Evolutionary conservation across 2,888 invertebrate genomes (phyloP).

Genomic region (Alviniconcha strummeri): DNA sequence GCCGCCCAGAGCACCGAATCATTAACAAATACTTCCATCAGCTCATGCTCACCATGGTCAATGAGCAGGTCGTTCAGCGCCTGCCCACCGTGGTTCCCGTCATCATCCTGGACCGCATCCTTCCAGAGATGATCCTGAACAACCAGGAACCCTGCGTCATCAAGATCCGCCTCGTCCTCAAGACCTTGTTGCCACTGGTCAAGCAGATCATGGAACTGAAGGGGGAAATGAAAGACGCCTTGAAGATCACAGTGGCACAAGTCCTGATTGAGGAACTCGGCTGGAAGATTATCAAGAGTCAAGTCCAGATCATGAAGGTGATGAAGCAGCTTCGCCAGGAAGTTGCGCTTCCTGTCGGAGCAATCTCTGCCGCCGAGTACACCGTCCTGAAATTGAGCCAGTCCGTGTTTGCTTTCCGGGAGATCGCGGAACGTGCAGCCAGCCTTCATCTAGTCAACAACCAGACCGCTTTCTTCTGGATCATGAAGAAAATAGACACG

Average conservation of each 20-base stretch:
- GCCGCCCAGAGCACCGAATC: not conserved
- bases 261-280: not conserved
- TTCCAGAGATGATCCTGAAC: conserved; percentile 15
- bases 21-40: not conserved
- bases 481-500: not conserved
- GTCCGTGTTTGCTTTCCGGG: not conserved
- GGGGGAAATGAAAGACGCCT: not conserved
- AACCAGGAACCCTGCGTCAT: not conserved
- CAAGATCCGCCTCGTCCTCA: not conserved
- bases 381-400: not conserved
- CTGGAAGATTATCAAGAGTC: not conserved
- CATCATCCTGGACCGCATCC: conserved; percentile 15
- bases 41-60: not conserved
- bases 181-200: conserved; percentile 10
- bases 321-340: not conserved
- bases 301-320: not conserved
- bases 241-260: not conserved
- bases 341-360: not conserved
- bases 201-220: not conserved
- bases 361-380: not conserved
- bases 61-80: not conserved
- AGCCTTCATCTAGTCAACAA: conserved; percentile 37
- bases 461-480: conserved; percentile 32
- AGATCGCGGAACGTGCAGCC: conserved; percentile 34
- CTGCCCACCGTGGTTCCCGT: conserved; percentile 10